Evolutionary conservation across 2,888 invertebrate species (phyloP).

Genomic region (Agrotis puta): DNA sequence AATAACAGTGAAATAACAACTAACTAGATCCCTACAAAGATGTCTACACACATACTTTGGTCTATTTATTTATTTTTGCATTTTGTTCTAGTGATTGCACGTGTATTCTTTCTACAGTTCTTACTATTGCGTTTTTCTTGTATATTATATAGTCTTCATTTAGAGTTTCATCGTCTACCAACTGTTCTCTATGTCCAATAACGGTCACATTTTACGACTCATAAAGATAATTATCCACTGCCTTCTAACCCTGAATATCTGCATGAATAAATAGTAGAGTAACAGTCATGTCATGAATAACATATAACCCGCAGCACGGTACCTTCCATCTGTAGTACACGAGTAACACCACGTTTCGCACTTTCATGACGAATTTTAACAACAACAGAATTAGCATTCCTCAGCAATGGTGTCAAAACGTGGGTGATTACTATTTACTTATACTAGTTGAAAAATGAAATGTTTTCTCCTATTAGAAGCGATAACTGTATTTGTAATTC

Average conservation of each 20-base stretch:
- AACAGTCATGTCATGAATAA: conserved; percentile 16
- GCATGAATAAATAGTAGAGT: not conserved
- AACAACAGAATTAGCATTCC: conserved; percentile 44
- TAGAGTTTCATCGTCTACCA: not conserved
- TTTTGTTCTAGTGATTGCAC: not conserved
- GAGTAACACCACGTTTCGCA: conserved; percentile 30
- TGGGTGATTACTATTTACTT: conserved; percentile 27
- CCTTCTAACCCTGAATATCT: not conserved
- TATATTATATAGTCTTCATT: not conserved
- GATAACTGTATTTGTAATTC: not conserved
- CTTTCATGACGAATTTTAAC: conserved; percentile 39
- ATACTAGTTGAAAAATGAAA: conserved; percentile 15
- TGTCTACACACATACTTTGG: conserved; percentile 26
- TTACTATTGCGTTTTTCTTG: not conserved
- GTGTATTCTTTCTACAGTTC: not conserved
- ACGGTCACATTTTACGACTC: not conserved
- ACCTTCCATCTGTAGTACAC: conserved; percentile 14
- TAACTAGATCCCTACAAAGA: conserved; percentile 43
- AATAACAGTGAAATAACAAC: conserved; percentile 53
- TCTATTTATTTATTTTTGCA: conserved; percentile 12
- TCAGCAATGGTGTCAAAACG: conserved; percentile 35
- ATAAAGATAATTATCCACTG: not conserved
- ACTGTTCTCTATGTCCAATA: not conserved
- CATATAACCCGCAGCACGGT: conserved; percentile 18
- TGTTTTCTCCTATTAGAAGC: conserved; percentile 16